A percentile compares a stretch with the other conserved stretches of the same genome.
These are phyloP conservation scores for Pongo pygmaeus DNA, from an alignment of 2,113 vertebrate species.

Conservation along the genomic window DNA sequence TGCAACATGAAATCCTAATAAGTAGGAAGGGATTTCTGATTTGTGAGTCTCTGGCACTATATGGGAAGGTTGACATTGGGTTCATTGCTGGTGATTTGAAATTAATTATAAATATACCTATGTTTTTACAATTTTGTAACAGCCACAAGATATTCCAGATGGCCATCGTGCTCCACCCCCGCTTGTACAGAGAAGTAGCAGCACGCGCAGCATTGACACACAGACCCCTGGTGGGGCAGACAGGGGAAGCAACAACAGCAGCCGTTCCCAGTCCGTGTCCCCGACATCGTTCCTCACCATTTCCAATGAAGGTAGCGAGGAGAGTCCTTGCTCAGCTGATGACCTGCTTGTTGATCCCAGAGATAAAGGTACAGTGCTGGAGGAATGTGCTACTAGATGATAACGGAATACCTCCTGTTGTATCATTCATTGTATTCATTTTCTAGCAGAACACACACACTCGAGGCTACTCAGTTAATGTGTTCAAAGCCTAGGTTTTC, in stretches of 20 bases:
- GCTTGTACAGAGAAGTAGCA: constrained; percentile 93
- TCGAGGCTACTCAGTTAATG: neutral
- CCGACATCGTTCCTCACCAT: constrained; percentile 96
- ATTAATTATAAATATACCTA: neutral
- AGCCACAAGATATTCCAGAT: constrained; percentile 97
- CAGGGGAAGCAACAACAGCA: constrained; percentile 93
- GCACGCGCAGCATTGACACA: constrained; percentile 97
- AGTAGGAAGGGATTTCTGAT: neutral
- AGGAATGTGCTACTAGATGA: neutral
- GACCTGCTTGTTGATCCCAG: constrained; percentile 88
- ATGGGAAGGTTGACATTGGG: neutral
- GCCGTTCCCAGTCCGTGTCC: constrained; percentile 95
- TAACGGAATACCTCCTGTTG: neutral
- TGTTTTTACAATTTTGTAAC: constrained; percentile 50
- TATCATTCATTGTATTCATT: neutral
- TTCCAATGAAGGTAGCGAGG: constrained; percentile 90
- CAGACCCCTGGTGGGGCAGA: constrained; percentile 96
- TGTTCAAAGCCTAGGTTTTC: neutral
- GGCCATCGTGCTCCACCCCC: constrained; percentile 97
- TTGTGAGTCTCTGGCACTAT: neutral
- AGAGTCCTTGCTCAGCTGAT: constrained; percentile 91
- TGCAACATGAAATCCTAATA: neutral
- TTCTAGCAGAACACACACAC: neutral
- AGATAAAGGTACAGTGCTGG: constrained; percentile 91
- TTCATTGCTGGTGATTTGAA: neutral